Conservation (phyloP, 2,888 invertebrate species). For the Platycheirus rosarum region DNA sequence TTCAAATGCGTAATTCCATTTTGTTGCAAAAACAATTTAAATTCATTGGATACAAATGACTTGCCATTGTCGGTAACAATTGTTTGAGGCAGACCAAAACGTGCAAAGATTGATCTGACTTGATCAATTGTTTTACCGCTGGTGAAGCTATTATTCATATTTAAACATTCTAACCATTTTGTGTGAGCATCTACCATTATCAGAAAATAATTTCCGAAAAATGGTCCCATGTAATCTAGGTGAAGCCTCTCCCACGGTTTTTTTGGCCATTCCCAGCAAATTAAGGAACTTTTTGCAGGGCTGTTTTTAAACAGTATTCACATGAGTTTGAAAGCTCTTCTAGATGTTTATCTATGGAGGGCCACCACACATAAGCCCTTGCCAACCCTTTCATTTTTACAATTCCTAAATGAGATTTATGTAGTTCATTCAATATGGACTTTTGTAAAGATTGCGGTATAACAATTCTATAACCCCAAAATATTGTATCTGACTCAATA, state of each 20-base stretch:
- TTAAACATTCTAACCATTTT: slow-evolving; percentile 71
- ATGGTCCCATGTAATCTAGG: slow-evolving; percentile 60
- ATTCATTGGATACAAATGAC: slow-evolving; percentile 74
- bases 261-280: slow-evolving; percentile 53
- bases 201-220: slow-evolving; percentile 42
- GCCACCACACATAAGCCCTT: no score
- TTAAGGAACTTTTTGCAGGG: no score
- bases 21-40: slow-evolving; percentile 53
- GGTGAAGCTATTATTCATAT: slow-evolving; percentile 38
- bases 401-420: no score
- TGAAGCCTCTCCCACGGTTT: no score
- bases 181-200: slow-evolving; percentile 73
- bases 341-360: slow-evolving; percentile 68
- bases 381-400: no score
- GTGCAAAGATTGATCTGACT: slow-evolving; percentile 60
- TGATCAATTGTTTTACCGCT: slow-evolving; percentile 36
- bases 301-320: no score
- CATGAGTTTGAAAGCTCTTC: slow-evolving; percentile 71
- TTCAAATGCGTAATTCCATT: slow-evolving; percentile 56
- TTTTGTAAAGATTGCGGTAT: slow-evolving; percentile 33
- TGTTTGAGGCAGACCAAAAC: slow-evolving; percentile 73
- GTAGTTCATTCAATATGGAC: no score
- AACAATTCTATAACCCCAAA: slow-evolving; percentile 47
- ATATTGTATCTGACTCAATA: no score
- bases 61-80: slow-evolving; percentile 75